Evolutionary conservation across 2,113 vertebrate species (phyloP).

Genomic region (Talpa occidentalis): DNA sequence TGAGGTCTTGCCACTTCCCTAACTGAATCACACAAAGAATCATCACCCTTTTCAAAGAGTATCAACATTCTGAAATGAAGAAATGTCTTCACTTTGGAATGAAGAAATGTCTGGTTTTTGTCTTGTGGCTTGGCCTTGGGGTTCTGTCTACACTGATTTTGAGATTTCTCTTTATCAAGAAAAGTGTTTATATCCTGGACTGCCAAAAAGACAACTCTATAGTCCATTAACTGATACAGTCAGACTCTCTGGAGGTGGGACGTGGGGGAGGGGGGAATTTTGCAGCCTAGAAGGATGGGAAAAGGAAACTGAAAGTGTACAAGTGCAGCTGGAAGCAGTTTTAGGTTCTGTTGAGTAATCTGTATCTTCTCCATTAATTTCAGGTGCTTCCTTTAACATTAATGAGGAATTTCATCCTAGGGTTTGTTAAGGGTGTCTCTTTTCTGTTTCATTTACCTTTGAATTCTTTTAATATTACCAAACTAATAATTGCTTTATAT

Average conservation of each 20-base stretch:
- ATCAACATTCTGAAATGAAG: too few species aligned
- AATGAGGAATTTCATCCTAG: neutral
- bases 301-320: too few species aligned
- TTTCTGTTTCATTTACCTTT: neutral
- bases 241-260: neutral
- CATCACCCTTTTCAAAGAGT: neutral
- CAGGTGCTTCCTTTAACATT: neutral
- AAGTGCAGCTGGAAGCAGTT: too few species aligned
- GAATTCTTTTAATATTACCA: neutral
- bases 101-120: neutral
- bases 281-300: too few species aligned
- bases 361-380: neutral
- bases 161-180: neutral
- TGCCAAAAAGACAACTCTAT: neutral
- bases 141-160: neutral
- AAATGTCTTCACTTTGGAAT: too few species aligned
- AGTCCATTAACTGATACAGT: neutral
- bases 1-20: neutral
- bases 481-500: constrained; percentile 9
- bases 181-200: neutral
- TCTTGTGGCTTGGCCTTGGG: neutral
- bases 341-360: neutral
- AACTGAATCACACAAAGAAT: neutral
- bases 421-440: neutral
- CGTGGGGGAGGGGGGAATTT: too few species aligned